phyloP scores from a whole-genome alignment of 2,113 vertebrate species.

The Echinops telfairi region DNA sequence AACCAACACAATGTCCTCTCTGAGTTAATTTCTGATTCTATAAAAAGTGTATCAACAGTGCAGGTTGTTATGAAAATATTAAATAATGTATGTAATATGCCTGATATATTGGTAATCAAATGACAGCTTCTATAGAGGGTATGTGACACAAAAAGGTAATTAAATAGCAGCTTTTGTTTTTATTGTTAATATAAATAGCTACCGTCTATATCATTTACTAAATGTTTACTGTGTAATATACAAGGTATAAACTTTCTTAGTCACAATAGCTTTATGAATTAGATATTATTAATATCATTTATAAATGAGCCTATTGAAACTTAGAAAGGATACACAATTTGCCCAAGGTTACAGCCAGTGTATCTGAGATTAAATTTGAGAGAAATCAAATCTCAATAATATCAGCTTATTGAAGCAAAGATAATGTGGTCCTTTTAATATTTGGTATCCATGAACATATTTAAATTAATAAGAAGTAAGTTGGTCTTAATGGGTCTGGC shows the following conservation, averaged over 20 bases:
- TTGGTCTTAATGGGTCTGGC: conserved; percentile 32
- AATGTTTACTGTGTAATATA: conserved; percentile 12
- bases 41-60: neutral
- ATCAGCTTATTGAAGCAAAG: conserved; percentile 25
- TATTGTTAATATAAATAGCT: conserved; percentile 41
- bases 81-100: neutral
- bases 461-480: neutral
- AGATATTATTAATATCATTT: neutral
- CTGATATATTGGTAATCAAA: conserved; percentile 44
- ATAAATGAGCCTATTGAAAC: conserved; percentile 37
- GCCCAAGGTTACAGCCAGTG: neutral
- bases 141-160: conserved; percentile 23
- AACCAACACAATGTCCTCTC: conserved; percentile 23
- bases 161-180: conserved; percentile 37
- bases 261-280: conserved; percentile 17
- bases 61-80: neutral
- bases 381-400: conserved; percentile 1
- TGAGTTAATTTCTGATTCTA: conserved; percentile 8
- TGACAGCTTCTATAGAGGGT: neutral
- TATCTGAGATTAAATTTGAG: conserved; percentile 16
- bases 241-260: conserved; percentile 24
- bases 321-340: conserved; percentile 38
- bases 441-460: neutral
- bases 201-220: conserved; percentile 1
- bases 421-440: conserved; percentile 34